Evolutionary conservation across 2,113 vertebrate genomes (phyloP).

Genomic region (Odontesthes bonariensis): DNA sequence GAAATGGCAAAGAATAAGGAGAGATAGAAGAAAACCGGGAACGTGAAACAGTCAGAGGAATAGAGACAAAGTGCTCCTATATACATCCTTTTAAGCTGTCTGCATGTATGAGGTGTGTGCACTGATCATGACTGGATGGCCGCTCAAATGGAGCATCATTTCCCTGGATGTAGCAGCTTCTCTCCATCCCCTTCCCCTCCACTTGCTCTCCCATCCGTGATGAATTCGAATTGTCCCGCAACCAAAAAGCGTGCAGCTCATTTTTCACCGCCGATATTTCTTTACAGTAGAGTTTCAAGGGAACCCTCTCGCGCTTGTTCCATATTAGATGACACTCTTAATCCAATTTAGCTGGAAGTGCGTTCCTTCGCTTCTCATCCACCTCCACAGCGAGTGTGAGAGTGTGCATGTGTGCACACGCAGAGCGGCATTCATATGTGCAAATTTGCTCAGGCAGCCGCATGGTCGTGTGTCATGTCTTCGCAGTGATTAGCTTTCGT

Average conservation of each 20-base stretch:
- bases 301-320: constrained; percentile 53
- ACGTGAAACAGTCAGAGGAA: constrained; percentile 17
- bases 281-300: constrained; percentile 57
- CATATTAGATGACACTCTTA: constrained; percentile 62
- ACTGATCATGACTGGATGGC: constrained; percentile 56
- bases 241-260: constrained; percentile 55
- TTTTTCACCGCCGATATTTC: constrained; percentile 53
- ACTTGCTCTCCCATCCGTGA: constrained; percentile 49
- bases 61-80: constrained; percentile 21
- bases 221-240: constrained; percentile 66
- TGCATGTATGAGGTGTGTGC: constrained; percentile 42
- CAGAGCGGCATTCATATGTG: constrained; percentile 36
- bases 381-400: constrained; percentile 36
- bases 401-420: constrained; percentile 12
- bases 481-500: constrained; percentile 70
- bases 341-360: constrained; percentile 62
- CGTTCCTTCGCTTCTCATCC: constrained; percentile 19
- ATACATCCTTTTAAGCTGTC: constrained; percentile 43
- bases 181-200: constrained; percentile 11
- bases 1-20: constrained; percentile 40
- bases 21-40: constrained; percentile 20
- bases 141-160: constrained; percentile 57
- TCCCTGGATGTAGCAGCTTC: constrained; percentile 31
- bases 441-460: constrained; percentile 56
- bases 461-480: constrained; percentile 66